Percentiles rank a stretch among this genome's conserved stretches.
phyloP scores from a whole-genome alignment of 2,113 vertebrate species.

The Megaleporinus macrocephalus region DNA sequence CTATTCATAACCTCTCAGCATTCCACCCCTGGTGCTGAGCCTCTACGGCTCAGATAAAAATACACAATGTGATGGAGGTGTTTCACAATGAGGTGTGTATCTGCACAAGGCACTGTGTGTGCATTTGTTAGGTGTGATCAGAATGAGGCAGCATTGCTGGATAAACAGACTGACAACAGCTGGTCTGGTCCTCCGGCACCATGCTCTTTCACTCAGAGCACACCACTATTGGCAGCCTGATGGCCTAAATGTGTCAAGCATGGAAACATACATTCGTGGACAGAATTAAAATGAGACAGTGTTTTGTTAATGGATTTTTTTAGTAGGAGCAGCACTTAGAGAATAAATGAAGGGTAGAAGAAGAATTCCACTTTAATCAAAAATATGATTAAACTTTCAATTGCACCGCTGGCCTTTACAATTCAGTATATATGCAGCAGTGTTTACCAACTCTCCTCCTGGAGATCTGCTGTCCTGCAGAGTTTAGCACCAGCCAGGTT shows the following conservation, averaged over 20 bases:
- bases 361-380: too few relatives aligned
- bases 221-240: neutral
- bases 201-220: neutral
- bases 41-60: neutral
- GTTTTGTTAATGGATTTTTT: neutral
- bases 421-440: too few relatives aligned
- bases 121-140: neutral
- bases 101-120: neutral
- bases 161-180: conserved; percentile 29
- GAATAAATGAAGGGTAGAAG: too few relatives aligned
- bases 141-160: neutral
- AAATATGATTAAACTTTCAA: too few relatives aligned
- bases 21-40: neutral
- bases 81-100: neutral
- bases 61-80: neutral
- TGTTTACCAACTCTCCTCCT: too few relatives aligned
- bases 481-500: too few relatives aligned
- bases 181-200: neutral
- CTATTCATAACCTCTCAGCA: conserved; percentile 1
- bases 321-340: too few relatives aligned
- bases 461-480: too few relatives aligned
- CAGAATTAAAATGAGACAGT: neutral
- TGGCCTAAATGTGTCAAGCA: neutral
- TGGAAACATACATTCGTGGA: neutral
- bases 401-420: too few relatives aligned